Evolutionary conservation across 2,888 invertebrate species (phyloP).

Genomic region (Masnerella sp.): DNA sequence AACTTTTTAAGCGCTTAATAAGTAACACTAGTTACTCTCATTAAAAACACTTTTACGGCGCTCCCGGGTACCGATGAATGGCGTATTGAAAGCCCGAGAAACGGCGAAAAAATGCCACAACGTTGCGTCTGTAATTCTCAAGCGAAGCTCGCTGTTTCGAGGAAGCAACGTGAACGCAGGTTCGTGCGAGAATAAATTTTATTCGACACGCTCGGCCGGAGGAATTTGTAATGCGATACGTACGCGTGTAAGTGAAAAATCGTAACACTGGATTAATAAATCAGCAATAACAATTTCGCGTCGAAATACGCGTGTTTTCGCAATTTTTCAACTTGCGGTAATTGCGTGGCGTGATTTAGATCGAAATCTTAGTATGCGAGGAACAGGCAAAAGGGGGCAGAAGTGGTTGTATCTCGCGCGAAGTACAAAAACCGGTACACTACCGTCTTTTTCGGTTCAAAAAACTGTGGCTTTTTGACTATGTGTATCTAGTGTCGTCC

Average conservation of each 20-base stretch:
- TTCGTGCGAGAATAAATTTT: slow-evolving; percentile 65
- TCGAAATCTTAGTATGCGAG: too few species aligned
- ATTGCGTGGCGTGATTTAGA: slow-evolving; percentile 14
- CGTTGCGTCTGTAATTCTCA: slow-evolving; percentile 38
- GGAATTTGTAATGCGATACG: slow-evolving; percentile 52
- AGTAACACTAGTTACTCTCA: slow-evolving; percentile 38
- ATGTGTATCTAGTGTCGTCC: too few species aligned
- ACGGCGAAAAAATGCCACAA: slow-evolving; percentile 38
- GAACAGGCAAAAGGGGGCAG: background rate
- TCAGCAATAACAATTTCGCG: slow-evolving; percentile 17
- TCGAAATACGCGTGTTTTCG: background rate
- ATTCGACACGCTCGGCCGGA: slow-evolving; percentile 68
- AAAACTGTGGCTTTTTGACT: too few species aligned
- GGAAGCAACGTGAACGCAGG: slow-evolving; percentile 43
- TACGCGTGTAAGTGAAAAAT: slow-evolving; percentile 21
- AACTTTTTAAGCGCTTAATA: slow-evolving; percentile 15
- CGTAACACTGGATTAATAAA: slow-evolving; percentile 16
- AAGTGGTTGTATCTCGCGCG: too few species aligned
- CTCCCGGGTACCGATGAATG: slow-evolving; percentile 34
- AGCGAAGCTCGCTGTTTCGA: slow-evolving; percentile 46
- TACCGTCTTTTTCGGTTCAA: too few species aligned
- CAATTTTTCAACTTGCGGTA: background rate
- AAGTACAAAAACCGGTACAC: too few species aligned
- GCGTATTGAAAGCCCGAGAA: slow-evolving; percentile 27
- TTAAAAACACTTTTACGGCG: slow-evolving; percentile 29